Conservation (phyloP, 1,140 invertebrate species). For the Bombus affinis region DNA sequence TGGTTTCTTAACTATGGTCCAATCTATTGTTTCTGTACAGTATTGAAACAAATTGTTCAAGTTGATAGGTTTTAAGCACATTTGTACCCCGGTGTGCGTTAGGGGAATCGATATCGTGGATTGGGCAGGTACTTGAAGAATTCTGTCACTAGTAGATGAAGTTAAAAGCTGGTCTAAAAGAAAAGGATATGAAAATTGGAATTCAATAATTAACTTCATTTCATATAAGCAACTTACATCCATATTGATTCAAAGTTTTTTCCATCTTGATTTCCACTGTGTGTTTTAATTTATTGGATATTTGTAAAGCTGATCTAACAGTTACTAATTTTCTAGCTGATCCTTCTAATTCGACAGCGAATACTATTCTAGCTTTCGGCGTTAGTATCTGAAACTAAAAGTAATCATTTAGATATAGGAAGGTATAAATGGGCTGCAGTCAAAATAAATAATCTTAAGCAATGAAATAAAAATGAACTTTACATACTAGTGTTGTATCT, state of each 20-base stretch:
- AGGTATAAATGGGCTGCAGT: background rate
- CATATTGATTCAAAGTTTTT: constrained; percentile 79
- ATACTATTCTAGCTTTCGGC: constrained; percentile 89
- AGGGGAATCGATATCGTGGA: constrained; percentile 86
- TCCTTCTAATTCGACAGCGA: constrained; percentile 94
- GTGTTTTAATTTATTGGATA: constrained; percentile 90
- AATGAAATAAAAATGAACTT: constrained; percentile 14
- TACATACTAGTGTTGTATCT: background rate
- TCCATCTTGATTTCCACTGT: constrained; percentile 88
- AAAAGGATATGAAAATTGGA: background rate
- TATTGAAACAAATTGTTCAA: constrained; percentile 83
- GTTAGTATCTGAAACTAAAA: constrained; percentile 63
- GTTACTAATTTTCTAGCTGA: constrained; percentile 97
- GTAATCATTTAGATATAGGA: background rate
- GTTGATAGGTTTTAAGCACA: constrained; percentile 84
- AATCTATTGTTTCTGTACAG: constrained; percentile 85
- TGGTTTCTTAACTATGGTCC: constrained; percentile 85
- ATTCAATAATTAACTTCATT: background rate
- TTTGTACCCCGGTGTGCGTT: constrained; percentile 84
- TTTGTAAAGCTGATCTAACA: constrained; percentile 93
- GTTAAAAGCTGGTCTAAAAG: constrained; percentile 67
- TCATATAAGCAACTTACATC: constrained; percentile 71
- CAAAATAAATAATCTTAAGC: background rate
- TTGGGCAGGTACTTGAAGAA: constrained; percentile 78
- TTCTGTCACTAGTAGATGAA: constrained; percentile 63